Evolutionary conservation across 2,888 invertebrate genomes (phyloP).

Genomic region (Lepidochrysops patricia): DNA sequence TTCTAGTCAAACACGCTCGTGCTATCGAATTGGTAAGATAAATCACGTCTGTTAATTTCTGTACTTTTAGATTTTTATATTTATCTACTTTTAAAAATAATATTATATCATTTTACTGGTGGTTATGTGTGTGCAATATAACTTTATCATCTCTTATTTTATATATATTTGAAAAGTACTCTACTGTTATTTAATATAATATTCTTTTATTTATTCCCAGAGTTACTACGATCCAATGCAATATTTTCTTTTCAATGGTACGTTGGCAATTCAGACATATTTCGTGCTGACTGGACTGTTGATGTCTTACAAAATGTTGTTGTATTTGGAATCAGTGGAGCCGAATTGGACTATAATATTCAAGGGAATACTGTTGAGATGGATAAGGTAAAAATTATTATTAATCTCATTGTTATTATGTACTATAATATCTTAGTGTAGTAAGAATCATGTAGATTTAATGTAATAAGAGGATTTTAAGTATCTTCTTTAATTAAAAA

Average conservation of each 20-base stretch:
- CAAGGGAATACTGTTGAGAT: slow-evolving; percentile 29
- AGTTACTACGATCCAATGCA: slow-evolving; percentile 15
- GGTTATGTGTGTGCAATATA: not conserved
- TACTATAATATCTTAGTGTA: too few relatives aligned
- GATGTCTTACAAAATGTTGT: slow-evolving; percentile 29
- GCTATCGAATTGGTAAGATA: slow-evolving; percentile 30
- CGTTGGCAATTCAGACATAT: slow-evolving; percentile 33
- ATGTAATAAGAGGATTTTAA: too few relatives aligned
- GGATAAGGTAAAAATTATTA: slow-evolving; percentile 30
- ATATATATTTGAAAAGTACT: too few relatives aligned
- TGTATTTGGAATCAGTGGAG: slow-evolving; percentile 25
- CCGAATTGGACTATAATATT: slow-evolving; percentile 28
- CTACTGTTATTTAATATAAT: not conserved
- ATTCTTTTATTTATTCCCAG: slow-evolving; percentile 20
- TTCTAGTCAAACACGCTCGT: slow-evolving; percentile 21
- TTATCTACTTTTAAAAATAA: too few relatives aligned
- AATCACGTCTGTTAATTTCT: not conserved
- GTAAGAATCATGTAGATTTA: too few relatives aligned
- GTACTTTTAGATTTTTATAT: too few relatives aligned
- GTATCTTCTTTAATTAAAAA: too few relatives aligned
- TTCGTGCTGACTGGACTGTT: slow-evolving; percentile 34
- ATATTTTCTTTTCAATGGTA: slow-evolving; percentile 26
- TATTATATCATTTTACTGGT: too few relatives aligned
- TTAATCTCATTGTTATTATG: not conserved
- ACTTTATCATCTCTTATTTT: not conserved